phyloP scores from a whole-genome alignment of 2,113 vertebrate species.

The Stomatorhinus ivindoensis region DNA sequence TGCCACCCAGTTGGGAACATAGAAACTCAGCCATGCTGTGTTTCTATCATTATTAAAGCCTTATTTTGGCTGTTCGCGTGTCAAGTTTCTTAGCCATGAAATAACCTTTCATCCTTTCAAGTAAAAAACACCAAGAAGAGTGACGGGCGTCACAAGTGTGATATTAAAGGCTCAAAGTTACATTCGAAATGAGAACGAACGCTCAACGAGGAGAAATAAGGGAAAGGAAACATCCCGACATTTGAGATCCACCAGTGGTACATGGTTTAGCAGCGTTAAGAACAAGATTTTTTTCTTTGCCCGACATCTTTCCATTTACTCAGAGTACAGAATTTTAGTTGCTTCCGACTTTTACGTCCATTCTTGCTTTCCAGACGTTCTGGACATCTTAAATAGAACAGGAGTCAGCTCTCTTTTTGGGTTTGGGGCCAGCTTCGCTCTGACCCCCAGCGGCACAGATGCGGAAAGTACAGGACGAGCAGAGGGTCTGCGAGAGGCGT shows the following conservation, averaged over 20 bases:
- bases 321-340: background rate
- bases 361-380: background rate
- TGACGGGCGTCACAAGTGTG: background rate
- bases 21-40: background rate
- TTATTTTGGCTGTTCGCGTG: background rate
- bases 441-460: constrained; percentile 69
- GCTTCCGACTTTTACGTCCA: background rate
- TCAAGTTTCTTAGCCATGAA: background rate
- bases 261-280: constrained; percentile 3
- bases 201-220: background rate
- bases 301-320: background rate
- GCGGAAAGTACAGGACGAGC: constrained; percentile 70
- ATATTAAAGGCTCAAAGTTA: constrained; percentile 6
- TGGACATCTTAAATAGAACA: constrained; percentile 76
- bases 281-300: background rate
- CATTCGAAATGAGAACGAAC: background rate
- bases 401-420: constrained; percentile 86
- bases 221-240: background rate
- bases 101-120: background rate
- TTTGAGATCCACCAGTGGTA: background rate
- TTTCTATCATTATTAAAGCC: background rate
- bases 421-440: constrained; percentile 76
- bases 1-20: background rate
- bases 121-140: background rate
- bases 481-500: constrained; percentile 86